These are phyloP conservation scores for Perca flavescens DNA, from an alignment of 2,113 vertebrate species.

Conservation along the genomic window DNA sequence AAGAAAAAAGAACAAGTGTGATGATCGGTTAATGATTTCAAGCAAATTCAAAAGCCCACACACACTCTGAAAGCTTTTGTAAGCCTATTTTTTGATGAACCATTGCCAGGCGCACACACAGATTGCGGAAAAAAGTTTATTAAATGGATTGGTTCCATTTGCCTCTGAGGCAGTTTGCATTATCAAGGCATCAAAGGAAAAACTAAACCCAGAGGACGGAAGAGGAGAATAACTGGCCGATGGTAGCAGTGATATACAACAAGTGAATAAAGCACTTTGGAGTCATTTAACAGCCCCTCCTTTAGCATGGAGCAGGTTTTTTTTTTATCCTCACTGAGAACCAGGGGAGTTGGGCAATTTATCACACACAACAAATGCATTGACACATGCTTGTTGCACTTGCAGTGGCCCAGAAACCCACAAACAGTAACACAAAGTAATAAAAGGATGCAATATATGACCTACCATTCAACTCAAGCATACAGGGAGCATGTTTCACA, in stretches of 20 bases:
- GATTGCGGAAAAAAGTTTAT: slow-evolving; percentile 22
- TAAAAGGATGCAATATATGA: slow-evolving; percentile 1
- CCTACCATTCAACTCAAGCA: slow-evolving; percentile 7
- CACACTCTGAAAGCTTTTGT: slow-evolving; percentile 19
- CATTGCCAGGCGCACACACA: not conserved
- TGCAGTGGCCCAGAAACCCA: slow-evolving; percentile 56
- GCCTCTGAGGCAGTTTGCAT: slow-evolving; percentile 45
- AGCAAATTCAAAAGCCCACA: slow-evolving; percentile 21
- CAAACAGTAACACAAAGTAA: slow-evolving; percentile 21
- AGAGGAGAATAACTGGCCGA: not conserved
- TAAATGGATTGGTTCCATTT: slow-evolving; percentile 58
- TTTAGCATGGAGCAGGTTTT: slow-evolving; percentile 12
- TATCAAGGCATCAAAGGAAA: slow-evolving; percentile 40
- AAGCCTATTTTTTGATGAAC: not conserved
- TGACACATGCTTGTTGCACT: slow-evolving; percentile 27
- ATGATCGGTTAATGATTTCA: slow-evolving; percentile 48
- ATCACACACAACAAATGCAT: slow-evolving; percentile 48
- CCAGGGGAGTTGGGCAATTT: slow-evolving; percentile 42
- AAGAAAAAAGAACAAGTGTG: slow-evolving; percentile 21
- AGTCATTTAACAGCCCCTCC: slow-evolving; percentile 36
- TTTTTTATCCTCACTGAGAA: slow-evolving; percentile 29
- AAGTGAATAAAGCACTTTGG: slow-evolving; percentile 49
- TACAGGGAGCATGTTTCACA: not conserved
- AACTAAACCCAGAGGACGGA: not conserved
- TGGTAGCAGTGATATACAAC: not conserved